Evolutionary conservation across 2,113 vertebrate genomes (phyloP), one percentile per base, ranked within the genome.

Genomic region (Hyaena hyaena): DNA sequence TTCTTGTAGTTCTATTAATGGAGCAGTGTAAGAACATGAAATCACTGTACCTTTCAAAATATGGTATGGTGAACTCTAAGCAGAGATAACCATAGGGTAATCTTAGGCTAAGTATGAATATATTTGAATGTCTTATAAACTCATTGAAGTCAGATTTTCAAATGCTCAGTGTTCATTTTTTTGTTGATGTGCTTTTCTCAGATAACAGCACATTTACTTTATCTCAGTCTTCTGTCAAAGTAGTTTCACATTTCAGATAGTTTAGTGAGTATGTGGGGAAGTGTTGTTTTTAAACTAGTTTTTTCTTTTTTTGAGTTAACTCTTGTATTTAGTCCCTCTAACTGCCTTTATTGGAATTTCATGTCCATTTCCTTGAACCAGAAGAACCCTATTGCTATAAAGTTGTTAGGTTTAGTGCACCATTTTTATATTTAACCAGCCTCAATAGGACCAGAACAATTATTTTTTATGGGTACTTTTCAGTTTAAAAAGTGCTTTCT

Each of bases 261-360:
- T 85, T 85, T 90, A 53, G 84, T 79, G 71, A 61, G 23, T 74
- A 39, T 43, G 71, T 33, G 58, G 43, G 50, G 61, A 31, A 7
- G 80, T 85, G 10, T 45, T 92, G 55, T 81, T 96, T 88, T 88
- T 93, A 89, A 84, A n/a, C 48, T n/a, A 68, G 21, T 74, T 93
- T n/a, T 33, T 89, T 96, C 35, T 35, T 35, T 35, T 80, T 96
- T 86, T 8, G 11, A 71, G 28, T 86, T 86, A 90, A 90, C 45
- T 95, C 15, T 65, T 85, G 2, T 82, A 28, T 73, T 81, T 50
- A 84, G 45, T 83, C 83, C 45, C 58, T 83, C n/a, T 53, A n/a
- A 79, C 5, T 87, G n/a, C 28, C 43, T 28, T 65, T 73, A n/a
- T 5, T 26, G 15, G 26, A 95, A 80, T 33, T 39, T 63, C 73